phyloP scores from a whole-genome alignment of 2,797 vertebrate genomes.

The Staurois parvus region DNA sequence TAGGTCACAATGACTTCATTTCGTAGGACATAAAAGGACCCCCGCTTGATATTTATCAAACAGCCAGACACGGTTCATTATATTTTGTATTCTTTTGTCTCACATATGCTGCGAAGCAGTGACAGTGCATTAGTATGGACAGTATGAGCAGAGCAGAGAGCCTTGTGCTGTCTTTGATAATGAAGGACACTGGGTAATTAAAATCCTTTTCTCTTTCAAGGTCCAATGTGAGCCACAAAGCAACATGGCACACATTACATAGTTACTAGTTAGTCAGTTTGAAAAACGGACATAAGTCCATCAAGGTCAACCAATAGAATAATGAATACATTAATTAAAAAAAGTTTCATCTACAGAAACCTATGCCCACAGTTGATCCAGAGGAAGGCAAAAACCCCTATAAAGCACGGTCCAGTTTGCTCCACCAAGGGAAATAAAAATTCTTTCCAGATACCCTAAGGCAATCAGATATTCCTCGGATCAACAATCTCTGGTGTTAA shows the following conservation, averaged over 20 bases:
- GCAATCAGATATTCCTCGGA: too few species aligned
- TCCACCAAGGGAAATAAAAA: too few species aligned
- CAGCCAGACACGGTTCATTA: constrained; percentile 8
- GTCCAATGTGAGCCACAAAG: neutral
- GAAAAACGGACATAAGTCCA: too few species aligned
- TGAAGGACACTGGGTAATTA: constrained; percentile 25
- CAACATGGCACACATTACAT: neutral
- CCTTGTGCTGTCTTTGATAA: neutral
- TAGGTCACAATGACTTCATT: neutral
- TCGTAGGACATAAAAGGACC: constrained; percentile 3
- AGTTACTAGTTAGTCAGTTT: too few species aligned
- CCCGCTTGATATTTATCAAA: neutral
- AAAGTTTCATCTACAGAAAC: too few species aligned
- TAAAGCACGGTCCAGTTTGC: too few species aligned
- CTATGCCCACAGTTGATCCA: too few species aligned
- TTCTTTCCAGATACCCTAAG: too few species aligned
- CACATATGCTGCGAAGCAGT: neutral
- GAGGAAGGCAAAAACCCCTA: too few species aligned
- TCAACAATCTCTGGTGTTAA: too few species aligned
- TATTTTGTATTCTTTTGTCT: constrained; percentile 25
- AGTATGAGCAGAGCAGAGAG: neutral
- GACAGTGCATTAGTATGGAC: neutral
- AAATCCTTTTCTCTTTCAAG: constrained; percentile 17
- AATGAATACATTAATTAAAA: too few species aligned
- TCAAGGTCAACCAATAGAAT: too few species aligned